Percentiles rank a stretch among this genome's conserved stretches.
Evolutionary conservation across 2,888 invertebrate species (phyloP).

Genomic region (Ceriagrion tenellum): DNA sequence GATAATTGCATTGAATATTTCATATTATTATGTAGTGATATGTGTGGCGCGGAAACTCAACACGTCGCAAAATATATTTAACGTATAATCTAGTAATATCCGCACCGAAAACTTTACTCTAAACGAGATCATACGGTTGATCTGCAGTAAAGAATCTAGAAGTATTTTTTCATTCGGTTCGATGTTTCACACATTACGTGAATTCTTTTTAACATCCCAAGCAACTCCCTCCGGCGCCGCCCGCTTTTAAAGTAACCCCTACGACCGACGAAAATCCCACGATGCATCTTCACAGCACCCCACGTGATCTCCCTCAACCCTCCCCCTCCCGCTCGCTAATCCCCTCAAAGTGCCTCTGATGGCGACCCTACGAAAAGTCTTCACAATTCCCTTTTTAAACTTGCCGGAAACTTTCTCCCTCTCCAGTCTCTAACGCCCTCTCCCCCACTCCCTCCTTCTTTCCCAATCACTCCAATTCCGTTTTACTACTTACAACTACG

Average conservation of each 20-base stretch:
- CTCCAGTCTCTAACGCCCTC: no score
- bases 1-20: no score
- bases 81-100: no score
- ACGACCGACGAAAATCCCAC: conserved; percentile 14
- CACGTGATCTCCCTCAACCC: not conserved
- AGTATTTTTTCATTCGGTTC: no score
- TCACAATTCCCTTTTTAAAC: conserved; percentile 53
- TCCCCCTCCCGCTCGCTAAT: conserved; percentile 1
- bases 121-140: no score
- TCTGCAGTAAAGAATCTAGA: no score
- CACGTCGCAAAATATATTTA: no score
- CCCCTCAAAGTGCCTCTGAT: conserved; percentile 46
- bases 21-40: no score
- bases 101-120: no score
- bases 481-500: conserved; percentile 15
- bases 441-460: not conserved
- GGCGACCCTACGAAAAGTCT: conserved; percentile 29
- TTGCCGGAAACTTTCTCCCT: conserved; percentile 49
- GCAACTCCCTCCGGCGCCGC: not conserved
- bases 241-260: not conserved
- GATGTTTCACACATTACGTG: not conserved
- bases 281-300: conserved; percentile 10
- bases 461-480: conserved; percentile 56
- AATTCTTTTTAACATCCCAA: not conserved
- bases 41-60: no score